phyloP scores from a whole-genome alignment of 2,113 vertebrate genomes.

The Beaufortia kweichowensis region DNA sequence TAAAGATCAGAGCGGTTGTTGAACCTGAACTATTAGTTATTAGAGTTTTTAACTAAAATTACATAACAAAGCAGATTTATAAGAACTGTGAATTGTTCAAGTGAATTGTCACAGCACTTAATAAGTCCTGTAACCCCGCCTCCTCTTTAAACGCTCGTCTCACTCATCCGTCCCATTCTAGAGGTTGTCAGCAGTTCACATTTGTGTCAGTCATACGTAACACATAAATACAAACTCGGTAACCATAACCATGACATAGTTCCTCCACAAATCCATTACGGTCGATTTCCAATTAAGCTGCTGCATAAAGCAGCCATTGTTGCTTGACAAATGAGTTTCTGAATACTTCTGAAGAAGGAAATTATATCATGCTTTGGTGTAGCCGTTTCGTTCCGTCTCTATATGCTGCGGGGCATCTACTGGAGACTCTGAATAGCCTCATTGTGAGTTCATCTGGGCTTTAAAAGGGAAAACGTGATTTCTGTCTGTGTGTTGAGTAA shows the following conservation, averaged over 20 bases:
- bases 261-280: slow-evolving; percentile 43
- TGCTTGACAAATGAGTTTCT: slow-evolving; percentile 60
- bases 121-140: neutral
- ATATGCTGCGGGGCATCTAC: slow-evolving; percentile 44
- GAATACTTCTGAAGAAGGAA: slow-evolving; percentile 52
- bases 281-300: slow-evolving; percentile 59
- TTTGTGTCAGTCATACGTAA: slow-evolving; percentile 8
- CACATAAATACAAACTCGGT: slow-evolving; percentile 28
- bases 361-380: slow-evolving; percentile 39
- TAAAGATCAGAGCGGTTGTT: neutral
- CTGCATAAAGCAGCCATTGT: slow-evolving; percentile 59
- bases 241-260: slow-evolving; percentile 36
- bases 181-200: slow-evolving; percentile 32
- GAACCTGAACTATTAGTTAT: neutral
- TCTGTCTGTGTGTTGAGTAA: slow-evolving; percentile 38
- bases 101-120: neutral
- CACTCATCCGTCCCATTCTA: neutral
- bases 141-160: slow-evolving; percentile 1
- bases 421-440: slow-evolving; percentile 33
- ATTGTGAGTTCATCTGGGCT: slow-evolving; percentile 40
- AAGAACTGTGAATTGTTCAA: neutral
- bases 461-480: slow-evolving; percentile 9
- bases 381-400: slow-evolving; percentile 43
- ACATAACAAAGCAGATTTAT: too few species aligned
- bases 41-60: too few species aligned